Conservation (phyloP, 2,888 invertebrate species). For the Teleogryllus oceanicus region DNA sequence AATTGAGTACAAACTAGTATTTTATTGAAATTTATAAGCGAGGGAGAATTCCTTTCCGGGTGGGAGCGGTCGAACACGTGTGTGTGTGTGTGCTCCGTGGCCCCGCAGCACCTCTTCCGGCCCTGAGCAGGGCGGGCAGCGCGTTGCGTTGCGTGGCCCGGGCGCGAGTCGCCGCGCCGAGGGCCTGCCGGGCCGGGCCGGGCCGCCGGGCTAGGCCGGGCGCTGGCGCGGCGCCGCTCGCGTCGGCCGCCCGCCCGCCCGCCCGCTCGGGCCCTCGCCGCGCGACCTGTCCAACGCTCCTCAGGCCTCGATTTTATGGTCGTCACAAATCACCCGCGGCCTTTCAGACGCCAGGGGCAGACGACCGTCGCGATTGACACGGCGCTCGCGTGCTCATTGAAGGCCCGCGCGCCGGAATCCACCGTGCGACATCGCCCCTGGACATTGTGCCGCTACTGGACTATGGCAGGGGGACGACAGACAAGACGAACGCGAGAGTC, state of each 20-base stretch:
- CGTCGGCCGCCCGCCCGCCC: background rate
- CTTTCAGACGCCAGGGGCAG: background rate
- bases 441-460: background rate
- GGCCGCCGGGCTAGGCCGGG: background rate
- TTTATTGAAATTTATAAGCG: too few relatives aligned
- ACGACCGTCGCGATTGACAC: background rate
- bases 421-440: background rate
- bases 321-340: slow-evolving; percentile 9
- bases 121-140: too few relatives aligned
- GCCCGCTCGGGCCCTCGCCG: background rate
- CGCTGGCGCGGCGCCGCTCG: background rate
- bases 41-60: too few relatives aligned
- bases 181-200: too few relatives aligned
- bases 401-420: background rate
- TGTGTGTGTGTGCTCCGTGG: too few relatives aligned
- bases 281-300: too few relatives aligned
- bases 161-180: too few relatives aligned
- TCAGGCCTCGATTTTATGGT: background rate
- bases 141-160: too few relatives aligned
- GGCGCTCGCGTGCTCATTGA: background rate
- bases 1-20: too few relatives aligned
- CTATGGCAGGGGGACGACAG: background rate
- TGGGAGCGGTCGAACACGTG: too few relatives aligned
- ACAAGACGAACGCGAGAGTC: too few relatives aligned
- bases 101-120: too few relatives aligned